Evolutionary conservation across 2,113 vertebrate genomes (phyloP), one percentile per base, ranked within the genome.

Genomic region (Lamprologus sp.): DNA sequence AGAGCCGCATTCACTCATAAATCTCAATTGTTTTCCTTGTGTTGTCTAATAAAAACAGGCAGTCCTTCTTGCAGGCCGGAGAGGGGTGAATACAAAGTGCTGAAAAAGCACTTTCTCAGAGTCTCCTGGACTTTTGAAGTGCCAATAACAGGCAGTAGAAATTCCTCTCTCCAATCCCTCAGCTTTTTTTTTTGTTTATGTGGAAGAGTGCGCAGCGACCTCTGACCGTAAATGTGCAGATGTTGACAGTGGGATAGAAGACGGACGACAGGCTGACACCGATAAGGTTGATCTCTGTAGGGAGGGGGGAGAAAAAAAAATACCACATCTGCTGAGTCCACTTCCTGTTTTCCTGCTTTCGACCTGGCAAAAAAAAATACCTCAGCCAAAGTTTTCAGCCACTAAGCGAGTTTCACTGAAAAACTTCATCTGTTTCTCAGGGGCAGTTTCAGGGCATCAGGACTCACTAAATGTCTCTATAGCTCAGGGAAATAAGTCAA

Each of bases 261-360:
- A 79, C 12, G n/a, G 51, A 56, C 15, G 26, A 68, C 47, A 28
- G 51, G 49, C 68, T 83, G 90, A 90, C 87, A 90, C 79, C 31
- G 90, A 92, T 89, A 90, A 49, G 31, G 68, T 80, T 87, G 56
- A 86, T 89, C 86, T 87, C 86, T n/a, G 45, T 15, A 15, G 26
- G n/a, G 28, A 49, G 84, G 40, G 65, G 10, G n/a, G 28, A 42
- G 35, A 4, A 70, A 42, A 13, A 40, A 5, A 42, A 84, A 73
- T 3, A 8, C 8, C 37, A 28, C 19, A 21, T 81, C 80, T 58
- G 86, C 92, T 89, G 85, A 94, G 73, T 85, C 86, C n/a, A 84
- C 88, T 93, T 95, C 94, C 94, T 87, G 89, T 92, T 95, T 65
- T 95, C 90, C 93, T 93, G 93, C 77, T 68, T 58, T 45, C 77